Evolutionary conservation across 2,797 vertebrate genomes (phyloP), one percentile per base, ranked within the genome.

Genomic region (Acipenser transmontanus): DNA sequence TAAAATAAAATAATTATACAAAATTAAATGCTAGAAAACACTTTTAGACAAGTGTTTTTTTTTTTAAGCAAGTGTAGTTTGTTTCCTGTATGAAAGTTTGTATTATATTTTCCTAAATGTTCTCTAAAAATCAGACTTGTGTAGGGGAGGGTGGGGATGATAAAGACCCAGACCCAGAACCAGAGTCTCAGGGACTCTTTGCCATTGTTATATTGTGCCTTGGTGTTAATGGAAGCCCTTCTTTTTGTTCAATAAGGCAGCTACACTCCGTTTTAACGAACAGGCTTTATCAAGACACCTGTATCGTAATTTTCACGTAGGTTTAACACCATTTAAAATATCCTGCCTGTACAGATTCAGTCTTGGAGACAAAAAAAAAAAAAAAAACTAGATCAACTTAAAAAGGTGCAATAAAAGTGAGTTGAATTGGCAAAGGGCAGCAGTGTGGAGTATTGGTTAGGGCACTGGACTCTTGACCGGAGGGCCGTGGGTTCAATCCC

Each of bases 81-180:
- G 91, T 94, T 95, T 95, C 92, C 93, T 89, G 87, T 92, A 91
- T 85, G 81, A 90, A 84, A 91, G 91, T 95, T 96, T 97, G 89
- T 96, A 96, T 94, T 96, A 92, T 98, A 97, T 98, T 98, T 98
- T 97, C 93, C 88, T 96, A 97, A 95, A 93, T 89, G 84, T 92
- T 91, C 80, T 90, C 85, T 34, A 88, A 71, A 82, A 73, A 83
- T 76, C 79, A 80, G 79, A 83, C 88, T 89, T 89, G 86, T 88
- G 84, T 84, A 87, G 82, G 84, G 82, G 88, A 34, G 34, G 34
- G 2, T 70, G 77, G 69, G 85, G 69, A 80, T 86, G 83, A 34
- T 84, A 81, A 34, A 82, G 81, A 81, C 77, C 82, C 83, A 68
- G 70, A 34, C 81, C 84, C 91, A 88, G 83, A 74, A 81, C 76